phyloP scores from a whole-genome alignment of 2,888 invertebrate genomes.

The Mimas tiliae region DNA sequence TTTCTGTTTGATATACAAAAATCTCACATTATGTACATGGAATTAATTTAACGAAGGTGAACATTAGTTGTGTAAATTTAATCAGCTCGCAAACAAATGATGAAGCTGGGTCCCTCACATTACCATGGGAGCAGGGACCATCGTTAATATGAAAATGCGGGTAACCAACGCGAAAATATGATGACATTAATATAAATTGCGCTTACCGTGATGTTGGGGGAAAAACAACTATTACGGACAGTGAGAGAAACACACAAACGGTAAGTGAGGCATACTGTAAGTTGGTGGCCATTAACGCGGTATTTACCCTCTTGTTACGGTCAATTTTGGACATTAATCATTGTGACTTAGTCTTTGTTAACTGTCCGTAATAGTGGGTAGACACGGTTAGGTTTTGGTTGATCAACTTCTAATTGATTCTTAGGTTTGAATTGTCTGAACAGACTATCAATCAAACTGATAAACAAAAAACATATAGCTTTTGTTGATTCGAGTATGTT shows the following conservation, averaged over 20 bases:
- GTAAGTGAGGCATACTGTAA: slow-evolving; percentile 42
- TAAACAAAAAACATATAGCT: too few species aligned
- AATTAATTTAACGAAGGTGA: slow-evolving; percentile 66
- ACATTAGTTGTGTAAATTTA: slow-evolving; percentile 77
- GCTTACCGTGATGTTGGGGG: slow-evolving; percentile 64
- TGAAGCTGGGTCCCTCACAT: slow-evolving; percentile 74
- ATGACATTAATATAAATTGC: slow-evolving; percentile 81
- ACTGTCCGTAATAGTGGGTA: not conserved
- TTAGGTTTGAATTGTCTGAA: too few species aligned
- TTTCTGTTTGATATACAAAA: slow-evolving; percentile 31
- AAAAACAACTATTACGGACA: slow-evolving; percentile 67
- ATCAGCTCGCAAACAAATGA: slow-evolving; percentile 79
- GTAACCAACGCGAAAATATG: slow-evolving; percentile 79
- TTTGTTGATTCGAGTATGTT: too few species aligned
- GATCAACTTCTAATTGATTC: too few species aligned
- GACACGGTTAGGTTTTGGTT: not conserved
- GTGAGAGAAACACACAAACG: slow-evolving; percentile 41
- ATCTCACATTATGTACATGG: slow-evolving; percentile 49
- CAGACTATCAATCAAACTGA: not conserved
- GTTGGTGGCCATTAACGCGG: slow-evolving; percentile 37
- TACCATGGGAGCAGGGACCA: slow-evolving; percentile 69
- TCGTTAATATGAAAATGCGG: slow-evolving; percentile 79
- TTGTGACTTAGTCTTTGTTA: not conserved
- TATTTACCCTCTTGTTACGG: slow-evolving; percentile 10
- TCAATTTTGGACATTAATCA: slow-evolving; percentile 12